Percentiles rank a stretch among this genome's conserved stretches.
These are phyloP conservation scores for Drosophila atripex DNA, from an alignment of 2,888 invertebrate species.

Conservation along the genomic window DNA sequence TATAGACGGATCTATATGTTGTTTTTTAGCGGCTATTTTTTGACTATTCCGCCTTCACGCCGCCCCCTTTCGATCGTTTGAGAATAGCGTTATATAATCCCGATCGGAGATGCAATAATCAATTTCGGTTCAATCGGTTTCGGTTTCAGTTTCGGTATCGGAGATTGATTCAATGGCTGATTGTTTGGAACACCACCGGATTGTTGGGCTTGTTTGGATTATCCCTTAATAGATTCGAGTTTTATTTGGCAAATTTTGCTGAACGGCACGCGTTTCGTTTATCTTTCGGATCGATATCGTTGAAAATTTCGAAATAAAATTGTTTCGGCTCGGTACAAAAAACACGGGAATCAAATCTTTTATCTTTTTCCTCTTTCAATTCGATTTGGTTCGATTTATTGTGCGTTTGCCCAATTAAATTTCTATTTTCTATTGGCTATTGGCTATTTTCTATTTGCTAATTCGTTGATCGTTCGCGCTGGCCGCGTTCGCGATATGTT, in stretches of 20 bases:
- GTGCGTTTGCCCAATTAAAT: conserved; percentile 42
- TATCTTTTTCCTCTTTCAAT: conserved; percentile 9
- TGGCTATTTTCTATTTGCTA: conserved; percentile 64
- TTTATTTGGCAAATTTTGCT: conserved; percentile 14
- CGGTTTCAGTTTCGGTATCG: not conserved
- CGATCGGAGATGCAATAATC: conserved; percentile 17
- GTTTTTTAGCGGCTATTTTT: conserved; percentile 45
- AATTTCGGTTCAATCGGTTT: conserved; percentile 14
- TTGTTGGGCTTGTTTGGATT: conserved; percentile 17
- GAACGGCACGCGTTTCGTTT: conserved; percentile 65
- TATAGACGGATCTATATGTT: conserved; percentile 31
- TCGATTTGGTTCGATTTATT: conserved; percentile 25
- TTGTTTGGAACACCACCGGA: conserved; percentile 51
- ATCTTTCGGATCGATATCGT: conserved; percentile 42
- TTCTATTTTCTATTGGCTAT: conserved; percentile 49
- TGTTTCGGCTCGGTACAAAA: conserved; percentile 14
- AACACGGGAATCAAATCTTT: conserved; percentile 4
- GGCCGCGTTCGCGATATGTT: conserved; percentile 72
- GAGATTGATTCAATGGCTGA: not conserved
- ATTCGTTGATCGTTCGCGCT: conserved; percentile 74
- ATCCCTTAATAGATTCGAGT: conserved; percentile 14
- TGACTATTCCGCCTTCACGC: conserved; percentile 29
- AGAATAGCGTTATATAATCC: conserved; percentile 35
- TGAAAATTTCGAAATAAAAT: conserved; percentile 23
- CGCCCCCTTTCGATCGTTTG: conserved; percentile 9